phyloP scores from a whole-genome alignment of 2,888 invertebrate species.

The Reticulitermes lucifugus region DNA sequence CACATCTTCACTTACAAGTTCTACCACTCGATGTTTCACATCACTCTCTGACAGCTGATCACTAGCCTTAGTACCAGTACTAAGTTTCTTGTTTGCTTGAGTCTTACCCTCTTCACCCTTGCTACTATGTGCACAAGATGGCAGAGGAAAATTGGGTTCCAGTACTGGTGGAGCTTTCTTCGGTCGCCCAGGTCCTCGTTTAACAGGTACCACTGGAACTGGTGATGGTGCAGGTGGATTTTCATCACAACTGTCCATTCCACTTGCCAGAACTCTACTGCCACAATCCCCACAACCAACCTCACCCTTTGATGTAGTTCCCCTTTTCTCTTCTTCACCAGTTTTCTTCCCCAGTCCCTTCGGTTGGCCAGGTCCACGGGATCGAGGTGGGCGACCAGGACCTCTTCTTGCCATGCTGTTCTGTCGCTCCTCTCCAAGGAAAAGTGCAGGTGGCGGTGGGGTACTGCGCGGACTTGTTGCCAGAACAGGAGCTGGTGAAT shows the following conservation, averaged over 20 bases:
- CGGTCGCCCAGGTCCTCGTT: conserved; percentile 58
- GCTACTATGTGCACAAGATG: conserved; percentile 34
- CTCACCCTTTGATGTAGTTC: conserved; percentile 11
- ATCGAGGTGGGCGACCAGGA: conserved; percentile 57
- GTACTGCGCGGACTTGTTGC: conserved; percentile 43
- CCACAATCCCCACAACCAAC: conserved; percentile 18
- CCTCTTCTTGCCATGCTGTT: conserved; percentile 54
- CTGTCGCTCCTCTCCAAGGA: conserved; percentile 35
- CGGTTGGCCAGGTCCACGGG: conserved; percentile 10
- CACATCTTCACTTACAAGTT: neutral
- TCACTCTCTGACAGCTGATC: conserved; percentile 33
- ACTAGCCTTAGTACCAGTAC: conserved; percentile 44
- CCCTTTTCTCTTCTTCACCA: conserved; percentile 44
- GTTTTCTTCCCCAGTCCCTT: conserved; percentile 56
- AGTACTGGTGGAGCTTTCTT: conserved; percentile 58
- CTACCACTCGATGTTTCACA: conserved; percentile 31
- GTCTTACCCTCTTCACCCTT: conserved; percentile 29
- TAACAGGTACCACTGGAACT: conserved; percentile 53
- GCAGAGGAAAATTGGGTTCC: conserved; percentile 55
- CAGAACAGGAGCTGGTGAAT: conserved; percentile 50
- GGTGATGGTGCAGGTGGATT: conserved; percentile 50
- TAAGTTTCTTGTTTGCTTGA: conserved; percentile 34
- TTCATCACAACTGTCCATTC: conserved; percentile 52
- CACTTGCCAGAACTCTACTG: conserved; percentile 39
- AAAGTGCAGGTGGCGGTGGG: conserved; percentile 43